Percentiles rank a stretch among this genome's conserved stretches.
phyloP scores from a whole-genome alignment of 2,797 vertebrate species.

The Odontamblyopus rebecca region DNA sequence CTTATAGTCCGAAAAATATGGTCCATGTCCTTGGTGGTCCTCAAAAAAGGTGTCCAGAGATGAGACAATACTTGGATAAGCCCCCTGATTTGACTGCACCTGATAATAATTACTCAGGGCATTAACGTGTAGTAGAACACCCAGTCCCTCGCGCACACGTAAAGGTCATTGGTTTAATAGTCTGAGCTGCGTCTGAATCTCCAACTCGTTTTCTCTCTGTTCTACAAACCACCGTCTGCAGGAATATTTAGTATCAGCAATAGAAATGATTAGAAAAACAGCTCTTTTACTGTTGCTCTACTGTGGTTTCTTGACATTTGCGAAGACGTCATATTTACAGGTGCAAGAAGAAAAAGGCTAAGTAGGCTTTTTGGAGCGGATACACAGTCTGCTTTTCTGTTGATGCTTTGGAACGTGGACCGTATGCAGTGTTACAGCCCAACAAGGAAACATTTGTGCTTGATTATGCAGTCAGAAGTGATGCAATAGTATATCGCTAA shows the following conservation, averaged over 20 bases:
- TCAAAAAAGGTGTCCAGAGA: neutral
- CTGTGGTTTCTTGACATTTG: constrained; percentile 7
- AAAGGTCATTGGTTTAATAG: constrained; percentile 35
- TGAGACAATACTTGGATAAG: neutral
- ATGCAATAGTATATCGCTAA: neutral
- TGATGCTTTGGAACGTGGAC: constrained; percentile 39
- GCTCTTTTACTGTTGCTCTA: constrained; percentile 13
- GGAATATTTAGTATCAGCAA: constrained; percentile 34
- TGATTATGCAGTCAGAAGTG: neutral
- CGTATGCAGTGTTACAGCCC: constrained; percentile 34
- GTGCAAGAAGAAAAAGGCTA: constrained; percentile 9
- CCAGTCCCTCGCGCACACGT: constrained; percentile 10
- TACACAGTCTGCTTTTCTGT: constrained; percentile 33
- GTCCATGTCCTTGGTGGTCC: too few relatives aligned
- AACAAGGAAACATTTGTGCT: constrained; percentile 14
- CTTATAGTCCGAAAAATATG: too few relatives aligned
- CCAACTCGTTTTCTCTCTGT: neutral
- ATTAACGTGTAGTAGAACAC: constrained; percentile 23
- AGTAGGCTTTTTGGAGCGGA: constrained; percentile 24
- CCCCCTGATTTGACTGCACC: neutral
- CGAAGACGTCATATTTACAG: constrained; percentile 25
- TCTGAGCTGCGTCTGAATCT: constrained; percentile 13
- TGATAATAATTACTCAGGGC: constrained; percentile 18
- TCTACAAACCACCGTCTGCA: neutral
- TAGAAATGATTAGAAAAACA: constrained; percentile 7